Conservation (phyloP, 92 coral and sea anemone genomes). For the Pocillopora meandrina region DNA sequence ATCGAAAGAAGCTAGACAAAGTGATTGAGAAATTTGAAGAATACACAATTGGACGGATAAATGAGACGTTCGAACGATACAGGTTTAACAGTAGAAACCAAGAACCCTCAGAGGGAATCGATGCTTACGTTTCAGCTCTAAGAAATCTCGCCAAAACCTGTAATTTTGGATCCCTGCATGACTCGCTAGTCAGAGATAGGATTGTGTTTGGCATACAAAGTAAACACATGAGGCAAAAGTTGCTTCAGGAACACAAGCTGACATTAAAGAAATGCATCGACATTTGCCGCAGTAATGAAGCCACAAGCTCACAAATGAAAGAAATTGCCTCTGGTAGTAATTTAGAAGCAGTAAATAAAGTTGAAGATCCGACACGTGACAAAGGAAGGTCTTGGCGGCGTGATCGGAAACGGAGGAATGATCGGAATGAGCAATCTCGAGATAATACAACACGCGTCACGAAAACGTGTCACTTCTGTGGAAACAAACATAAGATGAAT, state of each 20-base stretch:
- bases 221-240: slow-evolving; percentile 6
- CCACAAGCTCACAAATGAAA: neutral
- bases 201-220: slow-evolving; percentile 25
- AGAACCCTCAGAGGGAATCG: no score
- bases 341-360: neutral
- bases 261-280: slow-evolving; percentile 31
- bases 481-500: neutral
- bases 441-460: neutral
- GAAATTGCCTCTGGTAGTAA: neutral
- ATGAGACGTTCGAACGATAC: slow-evolving; percentile 43
- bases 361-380: neutral
- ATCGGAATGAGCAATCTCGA: neutral
- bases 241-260: slow-evolving; percentile 27
- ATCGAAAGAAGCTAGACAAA: slow-evolving; percentile 13
- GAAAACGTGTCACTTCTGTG: neutral
- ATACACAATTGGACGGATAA: slow-evolving; percentile 24
- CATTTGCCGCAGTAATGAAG: slow-evolving; percentile 27
- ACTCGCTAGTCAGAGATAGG: slow-evolving; percentile 38
- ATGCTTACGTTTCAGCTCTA: slow-evolving; percentile 21
- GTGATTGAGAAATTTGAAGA: slow-evolving; percentile 23
- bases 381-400: neutral
- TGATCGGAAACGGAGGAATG: neutral
- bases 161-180: slow-evolving; percentile 39
- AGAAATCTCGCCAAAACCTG: slow-evolving; percentile 42
- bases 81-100: slow-evolving; percentile 39